Percentiles rank a stretch among this genome's conserved stretches.
phyloP scores from a whole-genome alignment of 1,140 invertebrate genomes.

The Homalodisca vitripennis region DNA sequence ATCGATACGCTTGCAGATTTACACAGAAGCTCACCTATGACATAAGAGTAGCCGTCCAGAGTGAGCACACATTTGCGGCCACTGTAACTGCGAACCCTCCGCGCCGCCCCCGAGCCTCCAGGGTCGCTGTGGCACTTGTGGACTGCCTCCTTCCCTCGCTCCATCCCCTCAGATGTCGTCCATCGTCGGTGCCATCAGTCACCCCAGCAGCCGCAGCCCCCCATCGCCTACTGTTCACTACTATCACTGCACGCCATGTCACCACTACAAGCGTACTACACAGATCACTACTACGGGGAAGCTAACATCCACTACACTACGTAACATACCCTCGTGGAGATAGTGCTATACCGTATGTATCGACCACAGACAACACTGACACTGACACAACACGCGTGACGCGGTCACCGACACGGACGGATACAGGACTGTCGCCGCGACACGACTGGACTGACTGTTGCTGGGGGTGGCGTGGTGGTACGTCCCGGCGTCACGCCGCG shows the following conservation, averaged over 20 bases:
- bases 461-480: not conserved
- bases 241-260: not conserved
- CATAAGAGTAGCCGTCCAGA: slow-evolving; percentile 76
- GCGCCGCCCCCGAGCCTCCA: slow-evolving; percentile 11
- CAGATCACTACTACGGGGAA: too few species aligned
- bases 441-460: too few species aligned
- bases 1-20: not conserved
- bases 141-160: slow-evolving; percentile 31
- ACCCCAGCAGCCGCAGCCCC: not conserved
- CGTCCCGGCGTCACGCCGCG: not conserved
- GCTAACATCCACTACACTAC: not conserved
- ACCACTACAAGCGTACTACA: not conserved
- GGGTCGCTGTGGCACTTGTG: slow-evolving; percentile 32
- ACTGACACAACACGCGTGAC: not conserved
- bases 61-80: slow-evolving; percentile 70
- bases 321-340: not conserved
- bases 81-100: slow-evolving; percentile 38
- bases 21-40: slow-evolving; percentile 64
- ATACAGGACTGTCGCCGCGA: too few species aligned
- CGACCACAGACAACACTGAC: slow-evolving; percentile 5
- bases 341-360: too few species aligned
- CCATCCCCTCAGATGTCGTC: slow-evolving; percentile 9
- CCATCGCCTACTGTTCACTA: too few species aligned
- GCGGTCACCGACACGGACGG: not conserved
- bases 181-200: not conserved